These are phyloP conservation scores for Penaeus japonicus DNA, from an alignment of 1,140 invertebrate species.

Conservation along the genomic window DNA sequence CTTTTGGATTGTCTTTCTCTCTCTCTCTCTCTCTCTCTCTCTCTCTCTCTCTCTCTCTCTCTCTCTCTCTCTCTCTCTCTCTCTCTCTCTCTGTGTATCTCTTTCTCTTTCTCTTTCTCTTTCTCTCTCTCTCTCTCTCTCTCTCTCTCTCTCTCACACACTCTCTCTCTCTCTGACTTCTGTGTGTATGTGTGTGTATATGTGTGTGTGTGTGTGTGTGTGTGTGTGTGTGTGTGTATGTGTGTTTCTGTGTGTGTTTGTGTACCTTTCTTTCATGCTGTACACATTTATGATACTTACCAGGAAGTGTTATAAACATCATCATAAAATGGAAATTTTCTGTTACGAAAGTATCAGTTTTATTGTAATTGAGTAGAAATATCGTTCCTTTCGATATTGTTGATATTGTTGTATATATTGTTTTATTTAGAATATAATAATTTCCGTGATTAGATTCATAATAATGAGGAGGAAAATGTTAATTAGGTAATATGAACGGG, in stretches of 20 bases:
- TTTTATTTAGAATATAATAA: no score
- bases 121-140: neutral
- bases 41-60: neutral
- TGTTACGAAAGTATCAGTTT: no score
- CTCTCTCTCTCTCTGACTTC: neutral
- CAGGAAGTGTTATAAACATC: no score
- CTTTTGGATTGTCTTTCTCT: neutral
- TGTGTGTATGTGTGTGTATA: neutral
- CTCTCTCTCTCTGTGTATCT: constrained; percentile 2
- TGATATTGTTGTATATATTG: no score
- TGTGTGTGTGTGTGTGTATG: neutral
- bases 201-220: neutral
- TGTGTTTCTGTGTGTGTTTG: neutral
- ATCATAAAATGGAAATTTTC: no score
- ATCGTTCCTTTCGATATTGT: no score
- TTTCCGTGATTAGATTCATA: no score
- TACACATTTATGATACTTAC: no score
- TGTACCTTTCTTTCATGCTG: neutral
- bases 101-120: constrained; percentile 2
- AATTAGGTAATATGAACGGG: no score
- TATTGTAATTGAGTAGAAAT: no score
- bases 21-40: neutral
- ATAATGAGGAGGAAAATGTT: no score
- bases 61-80: neutral
- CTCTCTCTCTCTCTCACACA: constrained; percentile 15